phyloP scores from a whole-genome alignment of 2,113 vertebrate species.

The Petromus typicus region DNA sequence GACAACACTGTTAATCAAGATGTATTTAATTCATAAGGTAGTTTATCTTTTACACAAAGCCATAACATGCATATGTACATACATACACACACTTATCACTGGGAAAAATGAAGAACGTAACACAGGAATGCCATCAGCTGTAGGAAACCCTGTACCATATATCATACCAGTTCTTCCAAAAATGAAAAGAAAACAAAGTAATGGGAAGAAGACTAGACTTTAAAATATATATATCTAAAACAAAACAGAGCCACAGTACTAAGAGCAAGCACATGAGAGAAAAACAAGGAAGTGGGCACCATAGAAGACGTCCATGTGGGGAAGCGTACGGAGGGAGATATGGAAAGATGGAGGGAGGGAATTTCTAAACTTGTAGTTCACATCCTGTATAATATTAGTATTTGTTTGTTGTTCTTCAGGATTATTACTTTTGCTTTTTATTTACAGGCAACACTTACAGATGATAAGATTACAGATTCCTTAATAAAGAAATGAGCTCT shows the following conservation, averaged over 20 bases:
- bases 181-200: background rate
- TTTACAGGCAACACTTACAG: background rate
- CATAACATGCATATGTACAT: background rate
- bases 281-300: background rate
- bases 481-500: background rate
- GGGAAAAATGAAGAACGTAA: background rate
- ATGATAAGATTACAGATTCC: background rate
- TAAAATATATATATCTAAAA: background rate
- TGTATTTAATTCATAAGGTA: background rate
- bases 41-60: background rate
- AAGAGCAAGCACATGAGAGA: background rate
- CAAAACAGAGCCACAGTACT: background rate
- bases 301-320: background rate
- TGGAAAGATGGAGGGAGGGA: too few species aligned
- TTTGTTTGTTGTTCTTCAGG: background rate
- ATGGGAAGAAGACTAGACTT: background rate
- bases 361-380: background rate
- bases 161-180: background rate
- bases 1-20: constrained; percentile 1
- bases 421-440: constrained; percentile 11
- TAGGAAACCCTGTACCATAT: background rate
- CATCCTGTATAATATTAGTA: background rate
- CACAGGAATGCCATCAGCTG: background rate
- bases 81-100: too few species aligned
- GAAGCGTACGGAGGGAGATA: too few species aligned